phyloP scores from a whole-genome alignment of 2,113 vertebrate species.

The Catagonus wagneri region DNA sequence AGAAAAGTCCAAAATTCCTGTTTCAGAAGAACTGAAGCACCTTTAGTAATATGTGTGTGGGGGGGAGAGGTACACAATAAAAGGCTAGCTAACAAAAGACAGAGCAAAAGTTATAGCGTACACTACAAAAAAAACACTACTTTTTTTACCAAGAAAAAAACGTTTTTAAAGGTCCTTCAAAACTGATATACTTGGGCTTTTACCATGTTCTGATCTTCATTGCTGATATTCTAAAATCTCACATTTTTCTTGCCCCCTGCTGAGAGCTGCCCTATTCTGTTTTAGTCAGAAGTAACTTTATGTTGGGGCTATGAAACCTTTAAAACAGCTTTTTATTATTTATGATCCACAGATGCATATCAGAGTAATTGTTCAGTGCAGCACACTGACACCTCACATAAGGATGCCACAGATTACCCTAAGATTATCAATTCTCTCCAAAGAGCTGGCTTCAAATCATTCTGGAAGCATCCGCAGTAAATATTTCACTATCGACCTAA shows the following conservation, averaged over 20 bases:
- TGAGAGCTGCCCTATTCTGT: slow-evolving; percentile 45
- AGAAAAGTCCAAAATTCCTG: slow-evolving; percentile 39
- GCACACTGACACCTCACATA: slow-evolving; percentile 67
- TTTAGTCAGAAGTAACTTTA: slow-evolving; percentile 70
- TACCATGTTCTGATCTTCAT: slow-evolving; percentile 22
- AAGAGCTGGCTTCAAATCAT: slow-evolving; percentile 82
- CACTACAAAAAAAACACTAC: not conserved
- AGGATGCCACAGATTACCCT: slow-evolving; percentile 65
- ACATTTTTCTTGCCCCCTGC: slow-evolving; percentile 9
- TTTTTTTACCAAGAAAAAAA: not conserved
- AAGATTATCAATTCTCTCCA: slow-evolving; percentile 77
- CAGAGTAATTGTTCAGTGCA: slow-evolving; percentile 56
- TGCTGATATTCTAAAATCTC: slow-evolving; percentile 38
- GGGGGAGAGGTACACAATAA: not conserved
- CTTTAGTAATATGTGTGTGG: not conserved
- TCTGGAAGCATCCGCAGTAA: slow-evolving; percentile 80
- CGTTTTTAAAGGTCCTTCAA: slow-evolving; percentile 25
- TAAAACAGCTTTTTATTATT: slow-evolving; percentile 67
- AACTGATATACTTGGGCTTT: slow-evolving; percentile 60
- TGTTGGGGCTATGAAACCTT: slow-evolving; percentile 34
- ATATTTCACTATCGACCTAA: slow-evolving; percentile 78
- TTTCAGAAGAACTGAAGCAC: not conserved
- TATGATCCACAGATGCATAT: slow-evolving; percentile 73
- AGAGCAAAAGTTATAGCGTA: not conserved
- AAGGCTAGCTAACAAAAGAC: slow-evolving; percentile 3